Conservation (phyloP, 1,140 invertebrate species). For the Sitobion miscanthi region DNA sequence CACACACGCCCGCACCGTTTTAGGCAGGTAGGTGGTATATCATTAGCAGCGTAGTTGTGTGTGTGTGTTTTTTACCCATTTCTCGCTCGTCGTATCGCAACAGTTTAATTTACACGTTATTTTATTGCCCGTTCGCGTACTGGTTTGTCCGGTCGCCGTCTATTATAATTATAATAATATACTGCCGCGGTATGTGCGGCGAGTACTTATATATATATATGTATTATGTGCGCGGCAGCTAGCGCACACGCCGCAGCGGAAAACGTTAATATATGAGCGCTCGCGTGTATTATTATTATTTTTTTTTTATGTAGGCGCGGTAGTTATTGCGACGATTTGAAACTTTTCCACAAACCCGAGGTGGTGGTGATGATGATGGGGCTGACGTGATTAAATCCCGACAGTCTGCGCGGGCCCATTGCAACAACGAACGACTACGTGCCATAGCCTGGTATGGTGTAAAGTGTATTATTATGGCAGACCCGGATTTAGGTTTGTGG, state of each 20-base stretch:
- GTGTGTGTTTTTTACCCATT: not conserved
- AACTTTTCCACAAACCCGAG: not conserved
- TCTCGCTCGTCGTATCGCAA: not conserved
- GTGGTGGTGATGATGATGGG: no score
- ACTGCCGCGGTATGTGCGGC: not conserved
- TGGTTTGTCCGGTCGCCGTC: slow-evolving; percentile 25
- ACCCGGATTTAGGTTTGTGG: no score
- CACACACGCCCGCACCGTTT: not conserved
- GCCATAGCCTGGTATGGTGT: not conserved
- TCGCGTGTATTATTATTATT: not conserved
- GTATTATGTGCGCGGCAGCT: not conserved
- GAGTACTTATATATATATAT: not conserved
- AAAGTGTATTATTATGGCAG: no score
- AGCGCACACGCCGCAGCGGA: not conserved
- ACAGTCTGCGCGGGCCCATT: not conserved
- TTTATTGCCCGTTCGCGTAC: not conserved
- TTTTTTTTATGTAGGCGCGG: no score
- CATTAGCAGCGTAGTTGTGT: not conserved
- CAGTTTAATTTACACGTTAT: not conserved
- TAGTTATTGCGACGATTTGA: not conserved
- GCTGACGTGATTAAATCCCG: not conserved
- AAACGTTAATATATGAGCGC: not conserved
- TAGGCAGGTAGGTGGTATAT: not conserved
- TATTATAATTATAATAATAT: slow-evolving; percentile 27
- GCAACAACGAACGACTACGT: not conserved